These are phyloP conservation scores for Oscheius onirici DNA, from an alignment of 2,888 invertebrate species.

Conservation along the genomic window DNA sequence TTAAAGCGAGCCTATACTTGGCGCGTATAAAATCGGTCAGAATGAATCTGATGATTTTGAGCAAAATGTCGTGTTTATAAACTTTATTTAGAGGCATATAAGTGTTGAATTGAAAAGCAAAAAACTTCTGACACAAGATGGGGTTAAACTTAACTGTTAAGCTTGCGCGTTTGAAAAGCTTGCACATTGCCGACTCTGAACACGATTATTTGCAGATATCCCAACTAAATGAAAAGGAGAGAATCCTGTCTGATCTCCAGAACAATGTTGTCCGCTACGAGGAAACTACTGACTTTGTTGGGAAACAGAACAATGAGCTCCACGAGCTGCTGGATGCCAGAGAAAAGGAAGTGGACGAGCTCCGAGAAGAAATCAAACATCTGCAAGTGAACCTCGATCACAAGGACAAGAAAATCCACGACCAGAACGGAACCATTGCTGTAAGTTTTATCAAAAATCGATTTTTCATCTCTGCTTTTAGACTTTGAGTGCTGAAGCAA, in stretches of 20 bases:
- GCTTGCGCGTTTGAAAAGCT: no score
- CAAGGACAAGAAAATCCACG: conserved; percentile 24
- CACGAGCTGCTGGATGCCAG: conserved; percentile 49
- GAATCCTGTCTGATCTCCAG: background rate
- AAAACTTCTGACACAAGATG: no score
- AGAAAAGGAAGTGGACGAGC: conserved; percentile 44
- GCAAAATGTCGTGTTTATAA: no score
- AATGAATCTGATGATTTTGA: no score
- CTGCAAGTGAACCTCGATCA: conserved; percentile 7
- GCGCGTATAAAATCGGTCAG: no score
- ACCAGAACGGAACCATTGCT: conserved; percentile 4
- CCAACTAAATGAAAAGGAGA: conserved; percentile 16
- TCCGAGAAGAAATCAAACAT: conserved; percentile 39
- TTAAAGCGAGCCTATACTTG: no score
- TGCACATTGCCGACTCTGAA: no score
- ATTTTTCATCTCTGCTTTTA: conserved; percentile 15
- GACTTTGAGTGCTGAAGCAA: conserved; percentile 47
- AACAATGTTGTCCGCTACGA: conserved; percentile 9
- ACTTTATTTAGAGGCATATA: no score
- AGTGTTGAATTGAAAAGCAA: no score
- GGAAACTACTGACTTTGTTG: conserved; percentile 33
- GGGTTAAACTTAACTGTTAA: no score
- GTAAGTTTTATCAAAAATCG: background rate
- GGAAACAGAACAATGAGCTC: conserved; percentile 48
- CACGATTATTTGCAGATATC: no score